A percentile compares a stretch with the other conserved stretches of the same genome.
Evolutionary conservation across 2,113 vertebrate species (phyloP).

Genomic region (Callospermophilus lateralis): DNA sequence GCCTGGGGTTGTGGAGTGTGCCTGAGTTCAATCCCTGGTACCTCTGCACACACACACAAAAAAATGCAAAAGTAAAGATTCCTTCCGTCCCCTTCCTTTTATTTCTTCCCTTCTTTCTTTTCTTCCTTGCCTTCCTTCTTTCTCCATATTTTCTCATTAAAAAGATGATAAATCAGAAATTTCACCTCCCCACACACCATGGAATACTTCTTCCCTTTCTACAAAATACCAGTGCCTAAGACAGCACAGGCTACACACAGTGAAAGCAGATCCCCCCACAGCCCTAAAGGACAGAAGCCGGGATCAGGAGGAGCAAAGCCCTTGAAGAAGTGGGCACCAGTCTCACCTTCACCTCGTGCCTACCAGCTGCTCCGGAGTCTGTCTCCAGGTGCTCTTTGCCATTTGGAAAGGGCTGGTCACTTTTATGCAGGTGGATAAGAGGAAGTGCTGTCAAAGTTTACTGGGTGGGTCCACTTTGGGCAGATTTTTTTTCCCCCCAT

Average conservation of each 20-base stretch:
- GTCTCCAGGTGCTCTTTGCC: neutral
- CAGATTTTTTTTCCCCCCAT: slow-evolving; percentile 67
- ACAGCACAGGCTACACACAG: no score
- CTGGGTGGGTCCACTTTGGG: slow-evolving; percentile 61
- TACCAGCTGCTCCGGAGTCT: neutral
- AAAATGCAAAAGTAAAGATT: neutral
- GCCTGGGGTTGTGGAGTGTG: no score
- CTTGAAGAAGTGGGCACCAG: accelerated
- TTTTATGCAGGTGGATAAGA: slow-evolving; percentile 85
- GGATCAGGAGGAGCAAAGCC: neutral
- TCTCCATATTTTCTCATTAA: neutral
- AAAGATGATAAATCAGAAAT: neutral
- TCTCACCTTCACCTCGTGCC: slow-evolving; percentile 66
- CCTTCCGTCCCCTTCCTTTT: neutral
- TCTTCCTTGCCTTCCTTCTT: neutral
- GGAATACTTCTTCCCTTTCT: neutral
- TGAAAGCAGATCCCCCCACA: neutral
- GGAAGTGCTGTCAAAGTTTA: slow-evolving; percentile 81
- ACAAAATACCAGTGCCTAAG: neutral
- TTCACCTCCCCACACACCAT: neutral
- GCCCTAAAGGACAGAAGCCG: neutral
- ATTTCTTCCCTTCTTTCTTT: no score
- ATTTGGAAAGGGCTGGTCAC: neutral
- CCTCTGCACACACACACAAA: no score
- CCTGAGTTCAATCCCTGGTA: no score